Evolutionary conservation across 2,797 vertebrate genomes (phyloP), one percentile per base, ranked within the genome.

Genomic region (Leuciscus waleckii): DNA sequence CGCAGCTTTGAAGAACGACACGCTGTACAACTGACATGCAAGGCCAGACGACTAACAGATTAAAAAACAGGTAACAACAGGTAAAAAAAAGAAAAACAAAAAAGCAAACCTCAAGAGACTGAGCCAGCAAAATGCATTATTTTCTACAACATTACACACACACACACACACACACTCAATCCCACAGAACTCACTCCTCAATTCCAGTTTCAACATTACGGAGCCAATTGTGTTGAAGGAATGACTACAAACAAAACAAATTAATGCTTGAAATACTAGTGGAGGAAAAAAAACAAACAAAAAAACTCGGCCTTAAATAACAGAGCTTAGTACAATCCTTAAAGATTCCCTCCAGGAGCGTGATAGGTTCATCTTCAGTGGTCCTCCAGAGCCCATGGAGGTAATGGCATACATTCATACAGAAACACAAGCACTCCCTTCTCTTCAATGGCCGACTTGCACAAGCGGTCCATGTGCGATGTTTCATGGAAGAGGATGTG

Each of bases 1-100:
- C 83, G 91, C 92, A 92, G 92, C 77, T 93, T 90, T 85, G 90
- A 89, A 91, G 90, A 92, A 93, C 90, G 83, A 93, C 93, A 93
- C 92, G 91, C 93, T 93, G 93, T 93, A 95, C 94, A 94, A 86
- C 88, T 90, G 91, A 93, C 94, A 95, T 95, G 94, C 94, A 94
- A 87, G 92, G 93, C 92, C 91, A 91, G 90, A 92, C 89, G 89
- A 92, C 90, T 91, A 90, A 88, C 89, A 89, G 91, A 90, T 87
- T 63, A 65, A 90, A 91, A 87, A 91, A 77, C 74, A 78, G 46
- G 46, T 74, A 84, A 81, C 49, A 67, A 70, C 79, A 58, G 81
- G 49, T 69, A 68, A 63, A 63, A 70, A 70, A 49, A 76, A 54
- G 58, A 71, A 75, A 61, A 49, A 67, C 63, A 69, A 46, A 68